A percentile compares a stretch with the other conserved stretches of the same genome.
Evolutionary conservation across 2,797 vertebrate species (phyloP).

Genomic region (Rhadinocentrus ornatus): DNA sequence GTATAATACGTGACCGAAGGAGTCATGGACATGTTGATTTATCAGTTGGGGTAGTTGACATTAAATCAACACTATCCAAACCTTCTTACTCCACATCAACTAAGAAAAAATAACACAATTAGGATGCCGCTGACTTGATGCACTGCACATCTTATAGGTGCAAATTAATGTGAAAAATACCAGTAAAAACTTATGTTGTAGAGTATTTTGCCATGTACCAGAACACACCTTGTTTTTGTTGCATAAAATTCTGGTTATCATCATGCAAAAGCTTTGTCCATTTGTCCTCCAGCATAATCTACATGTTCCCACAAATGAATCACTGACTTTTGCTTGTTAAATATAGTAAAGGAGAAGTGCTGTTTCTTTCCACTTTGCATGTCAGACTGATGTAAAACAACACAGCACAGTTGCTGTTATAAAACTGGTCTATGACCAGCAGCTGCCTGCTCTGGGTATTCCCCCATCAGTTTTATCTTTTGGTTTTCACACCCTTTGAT

Average conservation of each 20-base stretch:
- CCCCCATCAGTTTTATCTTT: conserved; percentile 18
- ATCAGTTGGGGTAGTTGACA: no score
- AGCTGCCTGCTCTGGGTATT: conserved; percentile 34
- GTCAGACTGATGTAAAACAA: conserved; percentile 15
- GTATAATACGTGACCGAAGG: background rate
- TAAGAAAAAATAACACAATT: background rate
- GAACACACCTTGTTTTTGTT: no score
- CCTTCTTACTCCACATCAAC: background rate
- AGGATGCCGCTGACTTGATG: background rate
- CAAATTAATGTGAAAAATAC: background rate
- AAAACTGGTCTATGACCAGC: conserved; percentile 15
- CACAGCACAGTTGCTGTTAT: conserved; percentile 33
- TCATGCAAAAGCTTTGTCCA: background rate
- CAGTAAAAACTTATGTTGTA: background rate
- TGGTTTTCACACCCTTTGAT: conserved; percentile 11
- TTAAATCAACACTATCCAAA: no score
- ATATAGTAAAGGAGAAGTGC: conserved; percentile 12
- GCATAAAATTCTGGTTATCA: background rate
- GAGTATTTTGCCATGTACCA: no score
- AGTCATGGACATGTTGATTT: background rate
- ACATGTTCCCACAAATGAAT: conserved; percentile 13
- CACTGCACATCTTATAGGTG: background rate
- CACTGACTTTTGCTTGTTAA: background rate
- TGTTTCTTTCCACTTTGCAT: conserved; percentile 49
- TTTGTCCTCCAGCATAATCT: background rate